Evolutionary conservation across 1,140 invertebrate genomes (phyloP).

Genomic region (Mya arenaria): DNA sequence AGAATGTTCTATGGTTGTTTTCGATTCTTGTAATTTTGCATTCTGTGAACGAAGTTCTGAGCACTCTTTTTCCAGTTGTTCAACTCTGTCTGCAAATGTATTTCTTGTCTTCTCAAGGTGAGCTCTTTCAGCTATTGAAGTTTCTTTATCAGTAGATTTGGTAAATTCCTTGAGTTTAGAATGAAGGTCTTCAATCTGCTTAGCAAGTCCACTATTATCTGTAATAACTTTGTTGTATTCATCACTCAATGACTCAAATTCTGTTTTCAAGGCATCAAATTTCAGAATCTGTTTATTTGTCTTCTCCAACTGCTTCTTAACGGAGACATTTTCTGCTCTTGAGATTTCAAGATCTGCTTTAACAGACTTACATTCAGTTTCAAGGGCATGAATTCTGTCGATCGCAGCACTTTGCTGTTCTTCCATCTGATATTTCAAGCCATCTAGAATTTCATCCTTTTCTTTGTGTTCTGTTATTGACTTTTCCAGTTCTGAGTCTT

Average conservation of each 20-base stretch:
- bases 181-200: slow-evolving; percentile 77
- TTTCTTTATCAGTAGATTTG: slow-evolving; percentile 55
- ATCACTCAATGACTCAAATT: slow-evolving; percentile 71
- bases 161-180: slow-evolving; percentile 62
- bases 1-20: slow-evolving; percentile 58
- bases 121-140: slow-evolving; percentile 30
- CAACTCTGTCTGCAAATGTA: slow-evolving; percentile 64
- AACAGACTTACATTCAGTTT: slow-evolving; percentile 31
- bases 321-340: slow-evolving; percentile 63
- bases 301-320: slow-evolving; percentile 55
- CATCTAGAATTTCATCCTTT: slow-evolving; percentile 6
- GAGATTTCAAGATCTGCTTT: slow-evolving; percentile 17
- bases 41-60: slow-evolving; percentile 62
- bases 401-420: slow-evolving; percentile 42
- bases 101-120: slow-evolving; percentile 72
- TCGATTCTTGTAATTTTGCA: slow-evolving; percentile 64
- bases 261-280: slow-evolving; percentile 57
- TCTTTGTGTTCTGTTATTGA: slow-evolving; percentile 31
- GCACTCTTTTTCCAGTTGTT: slow-evolving; percentile 71
- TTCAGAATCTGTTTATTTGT: slow-evolving; percentile 36
- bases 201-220: slow-evolving; percentile 74
- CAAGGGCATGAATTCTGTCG: slow-evolving; percentile 8
- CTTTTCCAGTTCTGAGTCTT: slow-evolving; percentile 32
- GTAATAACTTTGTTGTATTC: slow-evolving; percentile 73
- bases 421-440: slow-evolving; percentile 41